A percentile compares a stretch with the other conserved stretches of the same genome.
Evolutionary conservation across 1,140 invertebrate species (phyloP).

Genomic region (Cherax destructor): DNA sequence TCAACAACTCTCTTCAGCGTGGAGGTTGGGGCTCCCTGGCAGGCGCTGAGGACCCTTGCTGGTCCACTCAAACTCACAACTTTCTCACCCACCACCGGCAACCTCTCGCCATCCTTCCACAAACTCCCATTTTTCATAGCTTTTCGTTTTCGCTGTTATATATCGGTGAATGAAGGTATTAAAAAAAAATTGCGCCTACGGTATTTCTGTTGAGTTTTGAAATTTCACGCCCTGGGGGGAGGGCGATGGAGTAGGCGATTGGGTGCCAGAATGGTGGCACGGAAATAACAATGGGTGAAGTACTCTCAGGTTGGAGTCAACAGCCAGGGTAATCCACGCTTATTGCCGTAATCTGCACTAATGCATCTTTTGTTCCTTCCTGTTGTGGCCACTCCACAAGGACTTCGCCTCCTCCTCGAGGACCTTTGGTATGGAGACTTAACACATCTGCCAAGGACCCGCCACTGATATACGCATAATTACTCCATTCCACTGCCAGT

Average conservation of each 20-base stretch:
- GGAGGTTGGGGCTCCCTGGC: not conserved
- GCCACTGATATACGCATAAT: not conserved
- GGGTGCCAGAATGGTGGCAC: not conserved
- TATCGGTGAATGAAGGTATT: not conserved
- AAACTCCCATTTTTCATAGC: not conserved
- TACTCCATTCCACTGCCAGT: not conserved
- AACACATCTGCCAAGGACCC: not conserved
- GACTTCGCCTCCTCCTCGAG: constrained; percentile 23
- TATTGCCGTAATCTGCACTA: constrained; percentile 65
- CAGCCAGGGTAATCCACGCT: constrained; percentile 56
- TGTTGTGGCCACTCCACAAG: constrained; percentile 30
- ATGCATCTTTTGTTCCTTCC: constrained; percentile 58
- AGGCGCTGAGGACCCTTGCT: not conserved
- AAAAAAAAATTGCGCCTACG: too few species aligned
- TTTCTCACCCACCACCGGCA: not conserved
- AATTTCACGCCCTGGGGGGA: not conserved
- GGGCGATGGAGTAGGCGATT: not conserved
- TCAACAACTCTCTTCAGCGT: constrained; percentile 20
- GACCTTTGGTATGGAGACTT: constrained; percentile 23
- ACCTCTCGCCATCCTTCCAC: not conserved
- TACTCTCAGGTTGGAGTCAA: constrained; percentile 46
- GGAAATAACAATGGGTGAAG: constrained; percentile 46
- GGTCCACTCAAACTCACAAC: not conserved
- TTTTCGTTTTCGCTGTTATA: not conserved
- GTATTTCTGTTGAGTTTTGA: not conserved